Percentiles rank a stretch among this genome's conserved stretches.
phyloP scores from a whole-genome alignment of 2,888 invertebrate genomes.

The Sinopyrophorus schimmeli region DNA sequence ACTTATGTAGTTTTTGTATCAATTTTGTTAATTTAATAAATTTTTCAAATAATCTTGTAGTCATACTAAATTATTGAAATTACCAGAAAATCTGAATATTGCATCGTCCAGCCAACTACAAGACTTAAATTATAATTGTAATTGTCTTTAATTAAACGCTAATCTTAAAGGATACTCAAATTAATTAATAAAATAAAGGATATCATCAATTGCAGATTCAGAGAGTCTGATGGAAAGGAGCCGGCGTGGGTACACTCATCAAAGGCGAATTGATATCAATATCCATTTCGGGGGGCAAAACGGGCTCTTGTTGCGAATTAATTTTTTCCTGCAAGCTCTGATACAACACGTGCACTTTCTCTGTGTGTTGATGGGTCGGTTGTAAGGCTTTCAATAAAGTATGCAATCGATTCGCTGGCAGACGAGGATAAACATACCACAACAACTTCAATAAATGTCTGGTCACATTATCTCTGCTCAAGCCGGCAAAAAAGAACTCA shows the following conservation, averaged over 20 bases:
- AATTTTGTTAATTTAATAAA: no score
- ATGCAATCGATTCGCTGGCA: slow-evolving; percentile 77
- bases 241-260: slow-evolving; percentile 83
- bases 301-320: slow-evolving; percentile 69
- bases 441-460: slow-evolving; percentile 87
- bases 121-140: no score
- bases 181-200: no score
- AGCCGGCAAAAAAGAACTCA: slow-evolving; percentile 90
- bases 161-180: no score
- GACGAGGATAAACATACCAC: slow-evolving; percentile 87
- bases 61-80: no score
- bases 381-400: slow-evolving; percentile 81
- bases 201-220: slow-evolving; percentile 5
- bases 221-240: slow-evolving; percentile 59
- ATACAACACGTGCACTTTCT: slow-evolving; percentile 80
- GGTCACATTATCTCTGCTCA: slow-evolving; percentile 88
- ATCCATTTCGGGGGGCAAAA: slow-evolving; percentile 62
- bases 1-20: no score
- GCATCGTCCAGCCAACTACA: no score
- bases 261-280: slow-evolving; percentile 79
- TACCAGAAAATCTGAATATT: no score
- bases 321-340: slow-evolving; percentile 79
- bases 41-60: no score
- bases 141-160: no score
- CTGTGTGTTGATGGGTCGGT: slow-evolving; percentile 78